A percentile compares a stretch with the other conserved stretches of the same genome.
Evolutionary conservation across 37 sponge, comb jelly and placozoan genomes (phyloP).

Genomic region (Halichondria panicea): DNA sequence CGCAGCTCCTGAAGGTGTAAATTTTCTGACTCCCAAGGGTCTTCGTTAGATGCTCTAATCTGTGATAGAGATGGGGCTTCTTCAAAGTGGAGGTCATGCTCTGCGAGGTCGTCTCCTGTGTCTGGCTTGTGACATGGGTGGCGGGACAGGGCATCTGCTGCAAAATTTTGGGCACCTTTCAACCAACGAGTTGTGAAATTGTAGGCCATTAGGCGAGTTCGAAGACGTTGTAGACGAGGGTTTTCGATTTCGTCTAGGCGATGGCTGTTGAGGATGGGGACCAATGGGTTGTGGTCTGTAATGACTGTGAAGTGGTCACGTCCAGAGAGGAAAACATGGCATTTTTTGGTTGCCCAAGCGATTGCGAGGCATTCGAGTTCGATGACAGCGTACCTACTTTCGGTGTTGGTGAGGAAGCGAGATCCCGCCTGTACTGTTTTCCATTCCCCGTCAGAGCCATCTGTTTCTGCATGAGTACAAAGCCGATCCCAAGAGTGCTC

Average conservation of each 20-base stretch:
- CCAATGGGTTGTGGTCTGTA: slow-evolving; percentile 46
- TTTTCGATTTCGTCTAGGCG: slow-evolving; percentile 56
- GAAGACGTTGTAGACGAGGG: slow-evolving; percentile 45
- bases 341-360: slow-evolving; percentile 41
- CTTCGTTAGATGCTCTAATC: neutral
- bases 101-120: slow-evolving; percentile 12
- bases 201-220: slow-evolving; percentile 30
- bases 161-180: slow-evolving; percentile 28
- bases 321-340: slow-evolving; percentile 38
- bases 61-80: neutral
- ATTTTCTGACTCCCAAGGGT: slow-evolving; percentile 2
- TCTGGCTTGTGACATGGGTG: slow-evolving; percentile 6
- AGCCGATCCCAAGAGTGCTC: slow-evolving; percentile 32
- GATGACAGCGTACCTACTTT: slow-evolving; percentile 36
- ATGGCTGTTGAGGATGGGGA: slow-evolving; percentile 52
- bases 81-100: neutral
- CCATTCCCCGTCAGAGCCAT: slow-evolving; percentile 5
- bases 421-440: slow-evolving; percentile 28
- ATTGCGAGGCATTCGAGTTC: slow-evolving; percentile 46
- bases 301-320: slow-evolving; percentile 37
- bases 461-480: slow-evolving; percentile 25
- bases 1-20: no score
- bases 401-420: slow-evolving; percentile 35
- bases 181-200: slow-evolving; percentile 37
- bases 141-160: slow-evolving; percentile 35